These are phyloP conservation scores for Ormyrus labotus DNA, from an alignment of 2,888 invertebrate genomes.

Conservation along the genomic window DNA sequence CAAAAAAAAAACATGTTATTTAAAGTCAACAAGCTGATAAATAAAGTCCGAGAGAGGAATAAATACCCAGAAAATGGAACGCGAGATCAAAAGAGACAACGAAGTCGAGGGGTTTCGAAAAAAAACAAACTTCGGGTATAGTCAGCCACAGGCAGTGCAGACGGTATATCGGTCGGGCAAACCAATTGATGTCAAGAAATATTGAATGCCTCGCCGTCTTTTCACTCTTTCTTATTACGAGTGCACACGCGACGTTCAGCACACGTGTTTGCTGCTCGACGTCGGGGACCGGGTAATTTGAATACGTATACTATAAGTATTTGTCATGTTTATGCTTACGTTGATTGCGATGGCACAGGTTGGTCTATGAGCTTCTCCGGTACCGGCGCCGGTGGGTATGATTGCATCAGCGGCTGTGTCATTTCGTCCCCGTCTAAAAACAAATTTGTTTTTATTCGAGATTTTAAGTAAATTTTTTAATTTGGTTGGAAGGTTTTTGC, in stretches of 20 bases:
- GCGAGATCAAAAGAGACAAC: constrained; percentile 16
- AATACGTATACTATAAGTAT: background rate
- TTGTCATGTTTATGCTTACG: constrained; percentile 79
- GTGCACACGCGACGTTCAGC: constrained; percentile 29
- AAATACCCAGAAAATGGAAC: constrained; percentile 4
- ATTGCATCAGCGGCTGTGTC: constrained; percentile 78
- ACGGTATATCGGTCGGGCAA: constrained; percentile 14
- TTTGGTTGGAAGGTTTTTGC: too few relatives aligned
- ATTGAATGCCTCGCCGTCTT: constrained; percentile 27
- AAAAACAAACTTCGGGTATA: constrained; percentile 12
- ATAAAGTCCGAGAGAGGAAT: background rate
- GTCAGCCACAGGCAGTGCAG: constrained; percentile 16
- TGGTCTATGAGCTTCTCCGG: constrained; percentile 85
- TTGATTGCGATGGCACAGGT: constrained; percentile 85
- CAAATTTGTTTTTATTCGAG: background rate
- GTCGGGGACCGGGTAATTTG: background rate
- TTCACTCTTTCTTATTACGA: constrained; percentile 28
- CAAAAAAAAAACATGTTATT: too few relatives aligned
- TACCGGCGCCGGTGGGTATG: constrained; percentile 82
- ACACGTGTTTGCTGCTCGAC: background rate
- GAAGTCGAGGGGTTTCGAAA: constrained; percentile 4
- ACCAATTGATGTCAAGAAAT: constrained; percentile 29
- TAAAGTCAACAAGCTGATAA: background rate
- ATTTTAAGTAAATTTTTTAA: too few relatives aligned
- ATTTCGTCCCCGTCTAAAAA: constrained; percentile 66